These are phyloP conservation scores for Heliothis virescens DNA, from an alignment of 1,140 invertebrate genomes.

Conservation along the genomic window DNA sequence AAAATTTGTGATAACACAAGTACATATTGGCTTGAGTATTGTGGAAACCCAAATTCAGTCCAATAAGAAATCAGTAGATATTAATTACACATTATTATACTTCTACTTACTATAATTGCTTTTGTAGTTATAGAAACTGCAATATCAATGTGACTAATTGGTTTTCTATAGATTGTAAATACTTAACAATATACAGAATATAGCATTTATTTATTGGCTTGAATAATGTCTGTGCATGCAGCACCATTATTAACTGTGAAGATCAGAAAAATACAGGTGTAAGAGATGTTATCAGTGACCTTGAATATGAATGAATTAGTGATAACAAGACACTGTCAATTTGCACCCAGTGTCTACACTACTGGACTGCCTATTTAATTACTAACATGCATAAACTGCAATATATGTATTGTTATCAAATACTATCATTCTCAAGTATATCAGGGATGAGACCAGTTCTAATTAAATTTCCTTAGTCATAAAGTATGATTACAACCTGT, in stretches of 20 bases:
- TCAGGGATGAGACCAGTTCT: no score
- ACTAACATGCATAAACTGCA: neutral
- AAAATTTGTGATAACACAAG: constrained; percentile 28
- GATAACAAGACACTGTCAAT: constrained; percentile 18
- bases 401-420: neutral
- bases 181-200: neutral
- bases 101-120: neutral
- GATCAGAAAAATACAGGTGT: neutral
- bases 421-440: neutral
- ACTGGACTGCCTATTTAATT: neutral
- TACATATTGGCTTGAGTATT: constrained; percentile 25
- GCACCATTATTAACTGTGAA: no score
- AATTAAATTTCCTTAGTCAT: no score
- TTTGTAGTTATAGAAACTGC: no score
- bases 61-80: constrained; percentile 26
- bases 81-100: neutral
- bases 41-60: constrained; percentile 27
- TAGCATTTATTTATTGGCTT: neutral
- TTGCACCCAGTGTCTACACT: neutral
- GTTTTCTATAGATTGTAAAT: neutral
- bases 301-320: neutral
- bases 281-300: constrained; percentile 21
- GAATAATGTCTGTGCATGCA: neutral
- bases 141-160: neutral
- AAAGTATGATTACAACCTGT: no score